These are phyloP conservation scores for Acanthosepion esculentum DNA, from an alignment of 2,888 invertebrate genomes.

Conservation along the genomic window DNA sequence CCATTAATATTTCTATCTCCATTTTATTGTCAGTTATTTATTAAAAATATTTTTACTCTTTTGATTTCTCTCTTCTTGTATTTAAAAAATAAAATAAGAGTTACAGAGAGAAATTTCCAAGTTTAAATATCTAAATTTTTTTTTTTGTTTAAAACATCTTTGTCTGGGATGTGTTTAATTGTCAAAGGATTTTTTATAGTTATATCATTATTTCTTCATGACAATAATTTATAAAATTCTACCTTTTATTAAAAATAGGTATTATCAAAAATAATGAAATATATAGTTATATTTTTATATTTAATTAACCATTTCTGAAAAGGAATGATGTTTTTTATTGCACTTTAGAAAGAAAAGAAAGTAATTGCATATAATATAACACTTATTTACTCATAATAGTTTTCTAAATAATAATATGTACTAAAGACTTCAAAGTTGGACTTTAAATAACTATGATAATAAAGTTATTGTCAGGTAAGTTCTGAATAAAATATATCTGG, in stretches of 20 bases:
- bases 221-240: background rate
- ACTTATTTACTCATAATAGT: too few species aligned
- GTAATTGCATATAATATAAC: background rate
- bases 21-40: too few species aligned
- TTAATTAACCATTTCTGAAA: too few species aligned
- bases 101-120: too few species aligned
- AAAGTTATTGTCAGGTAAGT: background rate
- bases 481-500: background rate
- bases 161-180: background rate
- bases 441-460: background rate
- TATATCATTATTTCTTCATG: background rate
- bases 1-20: too few species aligned
- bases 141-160: background rate
- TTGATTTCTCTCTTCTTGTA: too few species aligned
- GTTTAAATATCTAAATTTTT: background rate
- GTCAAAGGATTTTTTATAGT: too few species aligned
- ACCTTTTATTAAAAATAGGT: background rate
- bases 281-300: too few species aligned
- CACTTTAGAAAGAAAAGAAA: too few species aligned
- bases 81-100: too few species aligned
- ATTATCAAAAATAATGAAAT: background rate
- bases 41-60: too few species aligned
- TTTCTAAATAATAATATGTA: background rate
- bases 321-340: too few species aligned
- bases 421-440: background rate